Evolutionary conservation across 2,888 invertebrate species (phyloP).

Genomic region (Nudaria mundana): DNA sequence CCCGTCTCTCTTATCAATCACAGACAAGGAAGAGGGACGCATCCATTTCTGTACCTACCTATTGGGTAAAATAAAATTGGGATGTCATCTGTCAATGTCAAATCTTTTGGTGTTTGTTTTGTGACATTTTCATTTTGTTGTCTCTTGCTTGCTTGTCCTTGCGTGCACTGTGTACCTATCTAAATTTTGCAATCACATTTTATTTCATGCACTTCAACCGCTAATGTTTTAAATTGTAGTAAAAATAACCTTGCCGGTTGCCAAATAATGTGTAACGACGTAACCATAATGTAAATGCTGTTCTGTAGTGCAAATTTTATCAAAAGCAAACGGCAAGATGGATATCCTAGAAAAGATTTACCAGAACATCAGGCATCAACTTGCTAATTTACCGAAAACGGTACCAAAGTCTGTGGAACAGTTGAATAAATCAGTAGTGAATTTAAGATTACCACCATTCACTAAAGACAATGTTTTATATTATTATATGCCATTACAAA

Average conservation of each 20-base stretch:
- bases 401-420: slow-evolving; percentile 61
- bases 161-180: slow-evolving; percentile 4
- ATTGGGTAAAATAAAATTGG: no score
- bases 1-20: no score
- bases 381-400: slow-evolving; percentile 50
- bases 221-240: slow-evolving; percentile 40
- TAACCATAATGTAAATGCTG: slow-evolving; percentile 47
- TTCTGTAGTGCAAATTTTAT: slow-evolving; percentile 38
- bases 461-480: slow-evolving; percentile 86
- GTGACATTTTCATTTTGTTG: no score
- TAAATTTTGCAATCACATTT: slow-evolving; percentile 27
- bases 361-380: slow-evolving; percentile 50
- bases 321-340: slow-evolving; percentile 40
- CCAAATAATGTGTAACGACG: slow-evolving; percentile 72
- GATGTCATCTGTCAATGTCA: no score
- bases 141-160: not conserved
- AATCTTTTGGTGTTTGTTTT: no score
- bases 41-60: no score
- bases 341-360: slow-evolving; percentile 67
- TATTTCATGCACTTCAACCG: slow-evolving; percentile 11
- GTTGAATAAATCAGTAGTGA: slow-evolving; percentile 62
- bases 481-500: slow-evolving; percentile 89
- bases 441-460: slow-evolving; percentile 82
- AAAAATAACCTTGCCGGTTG: slow-evolving; percentile 54
- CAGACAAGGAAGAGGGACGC: no score